These are phyloP conservation scores for Potamarius usumacintae DNA, from an alignment of 2,113 vertebrate genomes.

Conservation along the genomic window DNA sequence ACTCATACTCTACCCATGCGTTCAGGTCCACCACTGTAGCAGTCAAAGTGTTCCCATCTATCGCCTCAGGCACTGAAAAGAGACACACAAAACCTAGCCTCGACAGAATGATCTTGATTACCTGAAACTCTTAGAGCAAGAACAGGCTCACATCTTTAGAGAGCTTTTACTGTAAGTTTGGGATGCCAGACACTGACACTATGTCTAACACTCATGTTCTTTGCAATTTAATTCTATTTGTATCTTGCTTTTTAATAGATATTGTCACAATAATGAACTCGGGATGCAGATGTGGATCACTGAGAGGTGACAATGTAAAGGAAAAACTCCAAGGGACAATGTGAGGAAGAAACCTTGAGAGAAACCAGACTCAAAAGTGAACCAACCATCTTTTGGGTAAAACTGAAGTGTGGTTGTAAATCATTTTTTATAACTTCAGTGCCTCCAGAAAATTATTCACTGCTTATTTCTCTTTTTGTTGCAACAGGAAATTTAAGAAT, in stretches of 20 bases:
- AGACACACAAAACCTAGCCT: slow-evolving; percentile 12
- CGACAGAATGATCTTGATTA: slow-evolving; percentile 26
- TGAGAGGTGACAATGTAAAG: neutral
- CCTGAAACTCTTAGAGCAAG: slow-evolving; percentile 6
- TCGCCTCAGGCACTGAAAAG: slow-evolving; percentile 80
- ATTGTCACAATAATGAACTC: neutral
- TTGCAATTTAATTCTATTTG: neutral
- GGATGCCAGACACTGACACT: neutral
- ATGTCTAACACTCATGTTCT: neutral
- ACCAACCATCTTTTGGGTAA: neutral
- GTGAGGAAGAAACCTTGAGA: neutral
- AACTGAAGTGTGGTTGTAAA: neutral
- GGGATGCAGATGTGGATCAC: neutral
- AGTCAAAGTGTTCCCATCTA: slow-evolving; percentile 81
- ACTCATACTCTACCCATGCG: slow-evolving; percentile 94
- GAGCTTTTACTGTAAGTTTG: slow-evolving; percentile 16
- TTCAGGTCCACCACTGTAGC: slow-evolving; percentile 88
- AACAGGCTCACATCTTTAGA: neutral
- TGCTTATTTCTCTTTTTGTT: neutral
- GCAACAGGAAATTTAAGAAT: neutral
- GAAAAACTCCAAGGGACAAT: neutral
- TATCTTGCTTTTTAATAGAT: neutral
- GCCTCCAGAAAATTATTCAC: neutral
- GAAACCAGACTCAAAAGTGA: neutral
- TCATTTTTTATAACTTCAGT: neutral